Evolutionary conservation across 2,797 vertebrate species (phyloP).

Genomic region (Gymnoscopelus microlampas): DNA sequence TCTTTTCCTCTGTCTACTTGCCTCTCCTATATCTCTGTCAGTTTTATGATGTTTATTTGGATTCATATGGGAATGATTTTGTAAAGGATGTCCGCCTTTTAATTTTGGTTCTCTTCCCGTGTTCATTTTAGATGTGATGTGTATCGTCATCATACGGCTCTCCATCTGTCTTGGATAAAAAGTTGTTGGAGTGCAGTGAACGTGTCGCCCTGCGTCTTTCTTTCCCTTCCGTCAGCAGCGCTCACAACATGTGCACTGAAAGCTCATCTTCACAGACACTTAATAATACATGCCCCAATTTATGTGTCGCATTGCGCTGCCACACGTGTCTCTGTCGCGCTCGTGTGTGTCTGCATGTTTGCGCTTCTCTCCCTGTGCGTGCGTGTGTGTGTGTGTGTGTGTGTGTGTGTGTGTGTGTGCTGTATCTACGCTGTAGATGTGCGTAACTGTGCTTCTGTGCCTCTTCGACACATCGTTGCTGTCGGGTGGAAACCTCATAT

Average conservation of each 20-base stretch:
- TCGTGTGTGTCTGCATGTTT: slow-evolving; percentile 12
- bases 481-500: too few species aligned
- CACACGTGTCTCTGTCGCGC: slow-evolving; percentile 47
- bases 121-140: too few species aligned
- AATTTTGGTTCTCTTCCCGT: too few species aligned
- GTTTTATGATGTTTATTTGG: too few species aligned
- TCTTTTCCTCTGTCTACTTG: not conserved
- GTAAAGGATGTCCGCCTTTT: too few species aligned
- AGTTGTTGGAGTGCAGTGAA: not conserved
- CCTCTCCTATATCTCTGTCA: too few species aligned
- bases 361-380: slow-evolving; percentile 6
- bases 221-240: slow-evolving; percentile 47
- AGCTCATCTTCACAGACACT: slow-evolving; percentile 42
- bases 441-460: too few species aligned
- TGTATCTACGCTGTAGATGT: not conserved
- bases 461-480: too few species aligned
- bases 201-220: slow-evolving; percentile 34
- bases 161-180: not conserved
- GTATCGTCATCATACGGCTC: not conserved
- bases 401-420: slow-evolving; percentile 16
- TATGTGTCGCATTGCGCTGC: slow-evolving; percentile 49
- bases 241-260: slow-evolving; percentile 54
- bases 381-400: slow-evolving; percentile 9
- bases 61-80: too few species aligned
- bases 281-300: slow-evolving; percentile 75